Base-by-base conservation (phyloP, 2,888 invertebrate species). In the Tiliacea aurago region DNA sequence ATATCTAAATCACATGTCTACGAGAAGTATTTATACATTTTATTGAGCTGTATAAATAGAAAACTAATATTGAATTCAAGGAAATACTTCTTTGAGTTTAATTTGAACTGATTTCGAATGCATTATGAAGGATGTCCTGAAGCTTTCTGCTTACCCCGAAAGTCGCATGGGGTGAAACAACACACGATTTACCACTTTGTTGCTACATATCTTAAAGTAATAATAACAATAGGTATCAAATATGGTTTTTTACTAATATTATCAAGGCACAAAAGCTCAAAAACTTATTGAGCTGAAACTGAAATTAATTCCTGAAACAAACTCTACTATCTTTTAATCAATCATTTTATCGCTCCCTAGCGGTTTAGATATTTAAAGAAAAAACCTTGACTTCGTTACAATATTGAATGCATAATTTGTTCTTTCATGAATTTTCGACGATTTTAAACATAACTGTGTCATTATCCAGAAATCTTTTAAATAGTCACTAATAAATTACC, bases 11-110 rank as follows among this genome's bases (percentile, higher is more conserved):
- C 73, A 43, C 75, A 67, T 56, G 78, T 70, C 83, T 61, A 63
- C 47, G 49, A 66, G 51, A 58, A n/a, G 33, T 80, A 80, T 80
- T 80, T 68, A 78, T 83, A 80, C 11, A 65, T 78, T 82, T 83
- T 78, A 80, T 80, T 80, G 64, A 51, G 49, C 78, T 51, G 20
- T 83, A 83, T 65, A 62, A 72, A 80, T 83, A 80, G 83, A 73
- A 45, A 53, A 69, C 83, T 73, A 63, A 81, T 77, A 81, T 76
- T 53, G 45, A 62, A 76, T 66, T 62, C 47, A 66, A 70, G 81
- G 69, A 76, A 65, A 63, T 58, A 47, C 18, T 47, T 66, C 33
- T 63, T n/a, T 53, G 10, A 13, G 28, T 53, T 56, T 20, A 41
- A 62, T 55, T 43, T 10, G 15, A n/a, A 13, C 20, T 55, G 13